phyloP scores from a whole-genome alignment of 2,113 vertebrate genomes.

The Bubo blakistoni region DNA sequence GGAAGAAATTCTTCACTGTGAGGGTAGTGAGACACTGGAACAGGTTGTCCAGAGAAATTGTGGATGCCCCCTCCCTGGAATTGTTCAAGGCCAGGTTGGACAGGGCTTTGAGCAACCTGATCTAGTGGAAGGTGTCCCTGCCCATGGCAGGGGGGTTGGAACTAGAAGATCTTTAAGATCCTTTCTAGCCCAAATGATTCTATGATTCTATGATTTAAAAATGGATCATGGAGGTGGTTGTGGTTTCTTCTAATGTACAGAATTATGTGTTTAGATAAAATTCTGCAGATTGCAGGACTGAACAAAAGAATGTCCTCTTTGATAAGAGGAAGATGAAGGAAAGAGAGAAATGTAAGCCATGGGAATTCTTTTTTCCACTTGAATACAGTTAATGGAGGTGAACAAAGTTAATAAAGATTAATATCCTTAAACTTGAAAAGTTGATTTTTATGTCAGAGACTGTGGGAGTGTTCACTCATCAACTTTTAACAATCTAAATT shows the following conservation, averaged over 20 bases:
- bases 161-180: too few relatives aligned
- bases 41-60: too few relatives aligned
- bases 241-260: background rate
- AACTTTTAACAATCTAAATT: background rate
- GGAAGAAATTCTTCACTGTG: too few relatives aligned
- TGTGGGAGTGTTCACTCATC: background rate
- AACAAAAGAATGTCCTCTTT: background rate
- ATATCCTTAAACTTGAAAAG: background rate
- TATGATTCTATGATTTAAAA: background rate
- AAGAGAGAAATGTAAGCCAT: background rate
- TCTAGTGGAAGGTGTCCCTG: too few relatives aligned
- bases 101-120: too few relatives aligned
- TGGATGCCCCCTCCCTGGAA: too few relatives aligned
- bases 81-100: too few relatives aligned
- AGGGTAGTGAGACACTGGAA: too few relatives aligned
- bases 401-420: background rate
- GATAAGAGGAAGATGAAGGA: background rate
- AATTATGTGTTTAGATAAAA: background rate
- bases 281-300: background rate
- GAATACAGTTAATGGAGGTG: background rate
- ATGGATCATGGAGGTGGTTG: background rate
- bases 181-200: too few relatives aligned
- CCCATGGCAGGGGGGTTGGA: too few relatives aligned
- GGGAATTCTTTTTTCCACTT: background rate
- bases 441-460: background rate